phyloP scores from a whole-genome alignment of 2,113 vertebrate species.

The Perca fluviatilis region DNA sequence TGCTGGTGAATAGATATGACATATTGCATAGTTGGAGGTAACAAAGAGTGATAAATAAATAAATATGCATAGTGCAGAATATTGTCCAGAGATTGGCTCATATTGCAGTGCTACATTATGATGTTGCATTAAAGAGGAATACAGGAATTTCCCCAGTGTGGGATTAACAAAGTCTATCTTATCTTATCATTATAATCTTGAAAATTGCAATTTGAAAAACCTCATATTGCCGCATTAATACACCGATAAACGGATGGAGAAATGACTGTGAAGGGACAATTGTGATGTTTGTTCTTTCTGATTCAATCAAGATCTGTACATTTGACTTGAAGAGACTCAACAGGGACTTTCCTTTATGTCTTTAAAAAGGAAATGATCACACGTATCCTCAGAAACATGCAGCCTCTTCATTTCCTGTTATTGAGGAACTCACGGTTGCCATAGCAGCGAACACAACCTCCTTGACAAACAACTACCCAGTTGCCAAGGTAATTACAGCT shows the following conservation, averaged over 20 bases:
- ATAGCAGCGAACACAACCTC: conserved; percentile 67
- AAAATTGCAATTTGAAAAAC: not conserved
- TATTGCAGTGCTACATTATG: too few species aligned
- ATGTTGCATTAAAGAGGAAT: too few species aligned
- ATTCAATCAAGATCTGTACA: not conserved
- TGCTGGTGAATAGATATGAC: too few species aligned
- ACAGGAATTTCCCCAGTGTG: too few species aligned
- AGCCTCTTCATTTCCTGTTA: conserved; percentile 79
- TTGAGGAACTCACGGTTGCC: conserved; percentile 72
- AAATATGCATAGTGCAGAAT: too few species aligned
- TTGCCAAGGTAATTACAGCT: conserved; percentile 76
- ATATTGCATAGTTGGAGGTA: too few species aligned
- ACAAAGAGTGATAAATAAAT: too few species aligned
- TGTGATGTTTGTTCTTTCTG: not conserved
- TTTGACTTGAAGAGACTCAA: not conserved
- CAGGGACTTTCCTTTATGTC: conserved; percentile 2
- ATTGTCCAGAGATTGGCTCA: too few species aligned
- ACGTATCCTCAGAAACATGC: conserved; percentile 40
- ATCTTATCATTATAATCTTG: not conserved
- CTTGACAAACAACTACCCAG: conserved; percentile 67
- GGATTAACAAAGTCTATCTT: not conserved
- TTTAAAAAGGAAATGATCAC: conserved; percentile 60
- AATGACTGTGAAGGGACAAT: not conserved
- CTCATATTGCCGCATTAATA: not conserved
- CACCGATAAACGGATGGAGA: not conserved